Percentiles rank a stretch among this genome's conserved stretches.
These are phyloP conservation scores for Macrophya alboannulata DNA, from an alignment of 2,888 invertebrate genomes.

Conservation along the genomic window DNA sequence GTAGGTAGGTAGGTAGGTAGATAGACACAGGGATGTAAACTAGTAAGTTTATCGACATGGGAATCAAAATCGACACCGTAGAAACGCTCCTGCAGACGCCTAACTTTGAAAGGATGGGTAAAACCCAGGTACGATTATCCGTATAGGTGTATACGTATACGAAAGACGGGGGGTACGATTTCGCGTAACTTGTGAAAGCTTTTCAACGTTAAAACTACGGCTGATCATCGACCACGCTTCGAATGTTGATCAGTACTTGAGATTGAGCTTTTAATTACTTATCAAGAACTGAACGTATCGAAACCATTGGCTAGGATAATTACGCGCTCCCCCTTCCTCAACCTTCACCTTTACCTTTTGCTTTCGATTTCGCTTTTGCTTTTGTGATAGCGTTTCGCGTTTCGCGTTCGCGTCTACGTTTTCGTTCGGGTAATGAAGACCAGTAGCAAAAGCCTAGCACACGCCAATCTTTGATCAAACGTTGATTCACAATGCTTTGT, in stretches of 20 bases:
- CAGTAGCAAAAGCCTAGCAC: not conserved
- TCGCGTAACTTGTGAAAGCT: not conserved
- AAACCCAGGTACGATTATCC: slow-evolving; percentile 22
- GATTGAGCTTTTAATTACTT: slow-evolving; percentile 33
- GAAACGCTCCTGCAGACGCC: not conserved
- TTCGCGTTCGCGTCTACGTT: slow-evolving; percentile 25
- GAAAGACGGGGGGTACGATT: not conserved
- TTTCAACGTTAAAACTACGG: not conserved
- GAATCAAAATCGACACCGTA: slow-evolving; percentile 50
- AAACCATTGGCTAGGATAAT: slow-evolving; percentile 15
- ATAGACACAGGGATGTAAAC: not conserved
- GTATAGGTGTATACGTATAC: not conserved
- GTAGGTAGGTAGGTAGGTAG: no score
- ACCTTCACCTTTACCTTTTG: slow-evolving; percentile 33
- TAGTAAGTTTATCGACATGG: slow-evolving; percentile 42
- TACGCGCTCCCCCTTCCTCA: not conserved
- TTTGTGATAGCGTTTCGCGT: slow-evolving; percentile 5
- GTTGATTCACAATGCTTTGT: slow-evolving; percentile 48
- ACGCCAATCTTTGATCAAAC: slow-evolving; percentile 57
- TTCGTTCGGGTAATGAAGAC: slow-evolving; percentile 50
- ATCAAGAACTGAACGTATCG: slow-evolving; percentile 1
- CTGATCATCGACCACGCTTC: slow-evolving; percentile 4
- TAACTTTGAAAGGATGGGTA: not conserved
- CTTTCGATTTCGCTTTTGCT: not conserved
- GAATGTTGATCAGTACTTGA: slow-evolving; percentile 12